Evolutionary conservation across 2,888 invertebrate genomes (phyloP), one percentile per base, ranked within the genome.

Genomic region (Poecilobothrus nobilitatus): DNA sequence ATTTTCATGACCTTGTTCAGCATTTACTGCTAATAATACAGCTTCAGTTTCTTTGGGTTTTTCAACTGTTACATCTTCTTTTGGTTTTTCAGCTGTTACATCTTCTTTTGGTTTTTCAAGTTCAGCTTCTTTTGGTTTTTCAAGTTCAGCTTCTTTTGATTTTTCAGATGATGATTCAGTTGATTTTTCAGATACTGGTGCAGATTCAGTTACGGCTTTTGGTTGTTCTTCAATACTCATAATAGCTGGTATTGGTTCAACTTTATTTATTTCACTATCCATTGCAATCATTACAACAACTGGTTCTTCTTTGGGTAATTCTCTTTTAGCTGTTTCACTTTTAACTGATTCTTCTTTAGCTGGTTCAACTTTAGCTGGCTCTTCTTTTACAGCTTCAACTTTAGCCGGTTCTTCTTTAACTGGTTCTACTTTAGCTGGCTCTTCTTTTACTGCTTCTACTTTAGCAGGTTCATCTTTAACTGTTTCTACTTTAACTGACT

Each of bases 1-100:
- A 63, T 72, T 71, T 37, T 41, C 72, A 68, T 71, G 70, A 62
- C 72, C 73, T 68, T 72, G 70, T 22, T 15, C 41, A 1, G 15
- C 53, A 53, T n/a, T 53, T 2, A 67, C 67, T 0, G 63, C 20
- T 66, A 71, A 63, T 37, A 70, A 63, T 27, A 27, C 27, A 10
- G 12, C 64, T 64, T 67, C 66, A 8, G 37, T 34, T n/a, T 15
- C 66, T 20, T 22, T 68, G 7, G 61, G 67, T 53, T 68, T 68
- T 21, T 33, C 67, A 34, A 65, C 65, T 5, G 65, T 9, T 4
- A 6, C 27, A 27, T 27, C n/a, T 12, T 9, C 27, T 27, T 27
- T 27, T 27, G 27, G 67, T 53, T 68, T 68, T 21, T 33, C 67
- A 34, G 66, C 65, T 5, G 65, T 5, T 4, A 27, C 5, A 2